Base-by-base conservation (phyloP, 2,888 invertebrate genomes). In the Brenthis ino region DNA sequence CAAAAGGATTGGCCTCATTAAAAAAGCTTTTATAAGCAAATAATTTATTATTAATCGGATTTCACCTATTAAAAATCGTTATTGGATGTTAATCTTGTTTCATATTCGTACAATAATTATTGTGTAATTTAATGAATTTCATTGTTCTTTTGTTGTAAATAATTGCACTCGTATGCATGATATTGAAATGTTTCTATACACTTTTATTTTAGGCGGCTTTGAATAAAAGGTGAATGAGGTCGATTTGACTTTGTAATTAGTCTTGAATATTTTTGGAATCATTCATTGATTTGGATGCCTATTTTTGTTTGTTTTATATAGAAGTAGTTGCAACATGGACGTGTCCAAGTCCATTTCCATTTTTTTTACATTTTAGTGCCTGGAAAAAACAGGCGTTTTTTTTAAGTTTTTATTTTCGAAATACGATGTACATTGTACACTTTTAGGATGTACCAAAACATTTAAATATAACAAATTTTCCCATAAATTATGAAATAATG, bases 141-240 rank as follows among this genome's bases (percentile, higher is more conserved):
- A 60, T 60, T 60, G 50, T 60, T 60, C 50, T 60, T 50, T 60
- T 50, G 60, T 33, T 48, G 37, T 43, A 51, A 51, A 51, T 51
- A 53, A 53, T 61, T 51, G 53, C 37, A 61, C 51, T 20, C 33
- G 16, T 51, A 37, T 51, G 6, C 33, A 61, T 33, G 51, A 33
- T 37, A 53, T 53, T 63, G 63, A 63, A 63, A 63, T 51, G 37
- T 63, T 63, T 63, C 51, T 63, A 53, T 53, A 53, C 53, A 51
- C 63, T 37, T 63, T 53, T 63, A 53, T 63, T 63, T 63, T 63
- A 63, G 60, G 48, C 60, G 50, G 60, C 28, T 60, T 60, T 50
- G 28, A 60, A 60, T 50, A 50, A 60, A 50, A 60, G 28, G 50
- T 60, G 60, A 60, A 60, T 60, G 28, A 60, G 60, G 60, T 28